phyloP scores from a whole-genome alignment of 2,113 vertebrate genomes.

The Xiphophorus hellerii region DNA sequence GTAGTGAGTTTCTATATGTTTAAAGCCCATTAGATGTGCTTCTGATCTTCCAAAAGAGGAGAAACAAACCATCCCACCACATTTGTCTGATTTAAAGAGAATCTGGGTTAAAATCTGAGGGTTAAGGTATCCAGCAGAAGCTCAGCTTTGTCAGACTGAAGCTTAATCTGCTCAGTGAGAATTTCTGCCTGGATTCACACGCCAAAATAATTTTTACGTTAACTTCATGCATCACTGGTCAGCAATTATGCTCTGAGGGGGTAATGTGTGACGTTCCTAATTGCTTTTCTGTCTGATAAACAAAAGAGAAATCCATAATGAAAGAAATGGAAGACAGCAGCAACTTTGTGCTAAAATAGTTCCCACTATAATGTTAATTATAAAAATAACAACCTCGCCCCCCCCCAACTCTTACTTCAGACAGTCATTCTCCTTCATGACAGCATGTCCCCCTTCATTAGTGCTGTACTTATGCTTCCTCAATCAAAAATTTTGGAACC shows the following conservation, averaged over 20 bases:
- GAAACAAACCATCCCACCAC: background rate
- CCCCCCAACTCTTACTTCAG: background rate
- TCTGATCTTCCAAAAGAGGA: slow-evolving; percentile 6
- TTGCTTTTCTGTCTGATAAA: background rate
- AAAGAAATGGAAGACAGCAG: background rate
- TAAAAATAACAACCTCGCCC: background rate
- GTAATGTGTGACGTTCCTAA: slow-evolving; percentile 39
- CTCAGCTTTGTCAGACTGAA: slow-evolving; percentile 22
- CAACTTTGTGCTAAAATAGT: background rate
- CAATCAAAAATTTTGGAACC: slow-evolving; percentile 36
- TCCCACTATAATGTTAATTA: slow-evolving; percentile 5
- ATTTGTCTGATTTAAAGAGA: slow-evolving; percentile 8
- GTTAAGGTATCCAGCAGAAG: slow-evolving; percentile 2
- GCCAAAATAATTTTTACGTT: slow-evolving; percentile 38
- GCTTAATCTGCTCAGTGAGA: slow-evolving; percentile 32
- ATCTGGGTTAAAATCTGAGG: slow-evolving; percentile 4
- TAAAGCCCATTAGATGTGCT: slow-evolving; percentile 39
- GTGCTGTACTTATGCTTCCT: slow-evolving; percentile 11
- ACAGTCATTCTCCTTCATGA: slow-evolving; percentile 20
- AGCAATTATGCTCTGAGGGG: slow-evolving; percentile 42
- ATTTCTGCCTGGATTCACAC: slow-evolving; percentile 42
- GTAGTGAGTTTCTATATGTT: slow-evolving; percentile 14
- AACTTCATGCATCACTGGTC: slow-evolving; percentile 39
- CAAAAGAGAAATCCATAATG: slow-evolving; percentile 13
- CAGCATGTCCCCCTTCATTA: slow-evolving; percentile 36